phyloP scores from a whole-genome alignment of 1,140 invertebrate genomes.

The Gryllus bimaculatus region DNA sequence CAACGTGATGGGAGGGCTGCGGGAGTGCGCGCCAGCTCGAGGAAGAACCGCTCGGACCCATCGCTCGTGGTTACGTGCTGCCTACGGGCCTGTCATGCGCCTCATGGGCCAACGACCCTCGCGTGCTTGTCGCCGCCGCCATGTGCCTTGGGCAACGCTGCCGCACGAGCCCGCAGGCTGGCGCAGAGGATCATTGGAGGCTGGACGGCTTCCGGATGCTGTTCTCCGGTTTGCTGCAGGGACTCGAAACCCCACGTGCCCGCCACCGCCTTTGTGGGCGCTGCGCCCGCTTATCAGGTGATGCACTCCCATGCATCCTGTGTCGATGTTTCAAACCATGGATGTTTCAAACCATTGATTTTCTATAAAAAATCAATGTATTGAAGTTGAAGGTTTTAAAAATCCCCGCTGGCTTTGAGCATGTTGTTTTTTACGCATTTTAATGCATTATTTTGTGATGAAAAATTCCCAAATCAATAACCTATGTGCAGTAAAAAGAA shows the following conservation, averaged over 20 bases:
- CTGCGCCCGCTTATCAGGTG: not conserved
- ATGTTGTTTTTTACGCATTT: too few relatives aligned
- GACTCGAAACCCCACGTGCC: not conserved
- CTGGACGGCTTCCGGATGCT: not conserved
- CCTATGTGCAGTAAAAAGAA: too few relatives aligned
- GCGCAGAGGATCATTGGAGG: not conserved
- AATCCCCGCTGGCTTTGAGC: too few relatives aligned
- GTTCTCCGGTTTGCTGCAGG: not conserved
- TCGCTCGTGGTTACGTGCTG: not conserved
- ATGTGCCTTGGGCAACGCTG: not conserved
- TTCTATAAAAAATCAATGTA: too few relatives aligned
- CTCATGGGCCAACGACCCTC: not conserved
- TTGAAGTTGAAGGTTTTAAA: too few relatives aligned
- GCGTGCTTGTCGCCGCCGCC: not conserved
- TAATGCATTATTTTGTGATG: too few relatives aligned
- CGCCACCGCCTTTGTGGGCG: not conserved
- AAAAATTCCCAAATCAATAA: too few relatives aligned
- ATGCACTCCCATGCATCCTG: too few relatives aligned
- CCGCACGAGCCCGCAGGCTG: not conserved
- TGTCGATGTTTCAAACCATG: too few relatives aligned
- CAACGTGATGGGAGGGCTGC: not conserved
- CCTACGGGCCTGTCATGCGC: not conserved
- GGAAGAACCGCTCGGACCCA: not conserved
- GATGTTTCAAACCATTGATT: too few relatives aligned
- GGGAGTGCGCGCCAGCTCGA: not conserved